Evolutionary conservation across 2,888 invertebrate genomes (phyloP).

Genomic region (Rotaria socialis): DNA sequence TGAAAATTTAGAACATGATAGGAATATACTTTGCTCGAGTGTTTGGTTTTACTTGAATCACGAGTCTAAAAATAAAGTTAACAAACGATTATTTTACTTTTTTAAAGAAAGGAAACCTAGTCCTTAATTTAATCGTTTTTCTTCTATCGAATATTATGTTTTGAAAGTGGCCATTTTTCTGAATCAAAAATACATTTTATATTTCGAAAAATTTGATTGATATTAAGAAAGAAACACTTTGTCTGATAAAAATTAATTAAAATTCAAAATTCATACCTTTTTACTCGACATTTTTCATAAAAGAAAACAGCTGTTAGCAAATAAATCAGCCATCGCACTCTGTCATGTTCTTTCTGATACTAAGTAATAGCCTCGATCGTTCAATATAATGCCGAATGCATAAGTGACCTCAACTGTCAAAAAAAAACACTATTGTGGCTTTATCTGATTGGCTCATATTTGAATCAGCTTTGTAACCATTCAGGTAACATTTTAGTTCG

Average conservation of each 20-base stretch:
- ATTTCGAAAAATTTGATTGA: too few species aligned
- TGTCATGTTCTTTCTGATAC: background rate
- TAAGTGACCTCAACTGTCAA: background rate
- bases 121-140: background rate
- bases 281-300: slow-evolving; percentile 7
- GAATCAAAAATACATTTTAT: too few species aligned
- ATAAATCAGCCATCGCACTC: background rate
- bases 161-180: too few species aligned
- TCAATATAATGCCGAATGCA: background rate
- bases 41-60: slow-evolving; percentile 32
- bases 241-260: background rate
- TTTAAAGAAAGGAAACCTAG: background rate
- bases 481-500: too few species aligned
- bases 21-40: background rate
- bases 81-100: background rate
- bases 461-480: too few species aligned
- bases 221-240: too few species aligned
- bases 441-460: background rate
- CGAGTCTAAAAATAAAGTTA: background rate
- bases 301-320: background rate
- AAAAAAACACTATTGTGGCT: background rate
- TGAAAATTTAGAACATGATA: background rate
- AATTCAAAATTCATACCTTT: background rate
- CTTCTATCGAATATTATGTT: too few species aligned
- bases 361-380: background rate